Conservation (phyloP, 2,113 vertebrate genomes). For the Microcebus ravelobensis region DNA sequence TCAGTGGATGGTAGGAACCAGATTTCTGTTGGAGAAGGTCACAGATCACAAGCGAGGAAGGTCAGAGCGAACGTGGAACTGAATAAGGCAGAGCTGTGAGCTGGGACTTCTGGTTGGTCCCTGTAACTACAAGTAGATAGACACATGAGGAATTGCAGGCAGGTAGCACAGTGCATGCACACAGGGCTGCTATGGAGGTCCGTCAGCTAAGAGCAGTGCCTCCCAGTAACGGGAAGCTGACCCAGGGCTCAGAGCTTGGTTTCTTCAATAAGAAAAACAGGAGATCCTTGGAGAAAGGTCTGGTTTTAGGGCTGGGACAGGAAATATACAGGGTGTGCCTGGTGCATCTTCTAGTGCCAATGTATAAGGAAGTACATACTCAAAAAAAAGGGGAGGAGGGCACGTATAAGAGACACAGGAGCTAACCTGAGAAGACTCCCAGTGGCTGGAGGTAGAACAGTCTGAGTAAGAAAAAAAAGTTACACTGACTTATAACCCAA, state of each 20-base stretch:
- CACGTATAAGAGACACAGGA: background rate
- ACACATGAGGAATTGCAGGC: background rate
- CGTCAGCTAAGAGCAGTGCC: background rate
- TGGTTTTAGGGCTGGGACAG: background rate
- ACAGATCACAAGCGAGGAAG: background rate
- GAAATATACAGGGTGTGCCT: background rate
- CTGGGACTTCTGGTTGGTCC: background rate
- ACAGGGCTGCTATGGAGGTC: background rate
- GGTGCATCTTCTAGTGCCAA: background rate
- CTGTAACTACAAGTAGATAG: background rate
- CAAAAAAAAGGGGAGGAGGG: background rate
- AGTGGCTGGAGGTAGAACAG: background rate
- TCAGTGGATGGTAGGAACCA: background rate
- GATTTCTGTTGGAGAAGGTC: background rate
- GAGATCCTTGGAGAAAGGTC: background rate
- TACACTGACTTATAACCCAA: background rate
- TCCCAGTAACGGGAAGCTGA: background rate
- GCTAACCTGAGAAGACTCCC: background rate
- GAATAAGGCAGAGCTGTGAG: background rate
- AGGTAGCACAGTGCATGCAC: background rate
- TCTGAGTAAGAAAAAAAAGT: background rate
- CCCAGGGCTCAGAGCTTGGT: no score
- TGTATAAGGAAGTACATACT: background rate
- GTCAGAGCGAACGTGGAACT: background rate
- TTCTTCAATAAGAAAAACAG: background rate